Evolutionary conservation across 2,888 invertebrate species (phyloP), one percentile per base, ranked within the genome.

Genomic region (Willowsia nigromaculata): DNA sequence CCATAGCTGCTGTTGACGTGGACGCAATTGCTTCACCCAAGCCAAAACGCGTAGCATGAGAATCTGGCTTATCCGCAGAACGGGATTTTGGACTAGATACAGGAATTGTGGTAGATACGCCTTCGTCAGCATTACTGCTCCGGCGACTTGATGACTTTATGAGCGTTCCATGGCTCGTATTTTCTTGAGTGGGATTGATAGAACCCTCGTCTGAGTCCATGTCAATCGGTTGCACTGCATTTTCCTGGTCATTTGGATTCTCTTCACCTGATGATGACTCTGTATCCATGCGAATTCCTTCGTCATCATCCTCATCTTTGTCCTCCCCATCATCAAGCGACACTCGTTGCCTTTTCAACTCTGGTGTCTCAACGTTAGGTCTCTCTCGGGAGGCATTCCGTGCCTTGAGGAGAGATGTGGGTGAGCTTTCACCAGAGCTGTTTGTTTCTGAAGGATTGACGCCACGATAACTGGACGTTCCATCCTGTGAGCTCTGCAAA

Each of bases 31-130:
- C 71, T 0, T 71, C 30, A n/a, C 43, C 80, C 5, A 83, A 9
- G 4, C 4, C 43, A 47, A 62, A 83, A n/a, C 40, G 82, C 0
- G 37, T 9, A 18, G 22, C 22, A n/a, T 1, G 11, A 18, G 53
- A 76, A 33, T 98, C 97, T 85, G 98, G 96, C 99, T 99, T 99
- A 94, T 99, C 99, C 93, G 99, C 99, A 82, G 62, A 50, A 7
- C 68, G 80, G 0, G 80, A 53, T 27, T 80, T 59, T 25, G 43
- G 81, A 82, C 81, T 87, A 82, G 87, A 82, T 18, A 37, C 13
- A 5, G 80, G 86, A 30, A 87, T 87, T 11, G 82, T 74, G 2
- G 87, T 87, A 15, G 81, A 71, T 0, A 87, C 87, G 33, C 62
- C 59, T 37, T 86, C 80, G 4, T 87, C 82, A 18, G 56, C 27